Percentiles rank a stretch among this genome's conserved stretches.
Evolutionary conservation across 2,113 vertebrate genomes (phyloP).

Genomic region (Calidris pygmaea): DNA sequence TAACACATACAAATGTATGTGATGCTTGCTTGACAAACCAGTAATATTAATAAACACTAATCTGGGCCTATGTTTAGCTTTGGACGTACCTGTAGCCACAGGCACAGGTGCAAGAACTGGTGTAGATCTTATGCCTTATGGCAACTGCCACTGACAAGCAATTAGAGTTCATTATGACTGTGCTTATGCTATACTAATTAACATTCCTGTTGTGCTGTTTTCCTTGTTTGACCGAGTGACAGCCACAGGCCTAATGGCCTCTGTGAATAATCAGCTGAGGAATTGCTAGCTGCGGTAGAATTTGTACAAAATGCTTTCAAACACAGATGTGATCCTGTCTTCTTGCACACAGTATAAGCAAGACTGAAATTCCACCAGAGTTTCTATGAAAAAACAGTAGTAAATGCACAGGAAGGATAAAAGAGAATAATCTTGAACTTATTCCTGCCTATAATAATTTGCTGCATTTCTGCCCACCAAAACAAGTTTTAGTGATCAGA

Average conservation of each 20-base stretch:
- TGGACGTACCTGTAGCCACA: not conserved
- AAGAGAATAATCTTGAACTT: not conserved
- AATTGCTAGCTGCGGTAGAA: constrained; percentile 34
- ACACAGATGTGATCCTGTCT: constrained; percentile 6
- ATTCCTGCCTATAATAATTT: not conserved
- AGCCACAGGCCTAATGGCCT: constrained; percentile 69
- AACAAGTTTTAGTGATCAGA: not conserved
- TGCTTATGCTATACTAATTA: constrained; percentile 87
- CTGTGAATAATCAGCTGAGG: constrained; percentile 62
- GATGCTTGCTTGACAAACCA: not conserved
- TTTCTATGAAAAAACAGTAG: not conserved
- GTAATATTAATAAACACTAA: not conserved
- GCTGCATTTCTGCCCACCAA: not conserved
- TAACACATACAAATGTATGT: not conserved
- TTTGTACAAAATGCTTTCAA: constrained; percentile 12
- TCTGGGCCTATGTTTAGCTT: not conserved
- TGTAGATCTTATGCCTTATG: constrained; percentile 65
- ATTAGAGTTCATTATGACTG: constrained; percentile 87
- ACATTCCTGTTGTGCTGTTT: constrained; percentile 78
- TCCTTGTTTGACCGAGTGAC: constrained; percentile 67
- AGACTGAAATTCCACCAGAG: not conserved
- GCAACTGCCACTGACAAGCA: constrained; percentile 76
- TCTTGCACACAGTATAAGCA: not conserved
- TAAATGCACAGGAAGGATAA: not conserved
- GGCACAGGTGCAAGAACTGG: constrained; percentile 29